Evolutionary conservation across 2,888 invertebrate genomes (phyloP).

Genomic region (Pterobdella sp.): DNA sequence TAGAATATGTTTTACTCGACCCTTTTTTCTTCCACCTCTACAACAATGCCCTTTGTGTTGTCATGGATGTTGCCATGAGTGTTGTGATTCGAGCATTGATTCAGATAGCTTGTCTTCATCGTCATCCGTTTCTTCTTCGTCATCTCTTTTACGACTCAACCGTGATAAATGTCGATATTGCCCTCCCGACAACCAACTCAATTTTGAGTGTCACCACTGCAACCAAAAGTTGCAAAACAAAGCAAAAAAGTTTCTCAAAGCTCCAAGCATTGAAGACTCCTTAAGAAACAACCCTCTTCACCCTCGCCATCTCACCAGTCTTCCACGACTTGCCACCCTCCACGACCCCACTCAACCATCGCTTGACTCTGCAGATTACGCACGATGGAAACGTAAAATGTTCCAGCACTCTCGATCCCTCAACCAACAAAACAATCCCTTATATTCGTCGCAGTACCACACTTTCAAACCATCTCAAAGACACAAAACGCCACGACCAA

Average conservation of each 20-base stretch:
- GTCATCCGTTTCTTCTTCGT: background rate
- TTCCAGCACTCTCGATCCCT: background rate
- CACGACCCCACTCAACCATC: background rate
- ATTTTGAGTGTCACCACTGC: too few species aligned
- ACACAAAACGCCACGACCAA: too few species aligned
- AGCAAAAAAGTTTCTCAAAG: background rate
- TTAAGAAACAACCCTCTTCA: background rate
- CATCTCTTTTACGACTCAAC: background rate
- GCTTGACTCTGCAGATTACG: background rate
- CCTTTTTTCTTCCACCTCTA: constrained; percentile 32
- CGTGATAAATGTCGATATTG: background rate
- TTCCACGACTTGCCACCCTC: constrained; percentile 6
- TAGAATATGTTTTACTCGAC: constrained; percentile 38
- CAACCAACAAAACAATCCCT: background rate
- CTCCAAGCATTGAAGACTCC: background rate
- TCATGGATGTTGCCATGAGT: background rate
- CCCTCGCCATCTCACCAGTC: background rate
- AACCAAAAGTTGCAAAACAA: too few species aligned
- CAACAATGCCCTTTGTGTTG: background rate
- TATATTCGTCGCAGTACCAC: background rate
- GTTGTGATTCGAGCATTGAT: background rate
- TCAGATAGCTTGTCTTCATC: background rate
- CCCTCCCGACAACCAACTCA: background rate
- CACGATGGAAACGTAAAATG: background rate
- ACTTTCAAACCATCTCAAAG: background rate